Evolutionary conservation across 2,888 invertebrate species (phyloP).

Genomic region (Physocephala rufipes): DNA sequence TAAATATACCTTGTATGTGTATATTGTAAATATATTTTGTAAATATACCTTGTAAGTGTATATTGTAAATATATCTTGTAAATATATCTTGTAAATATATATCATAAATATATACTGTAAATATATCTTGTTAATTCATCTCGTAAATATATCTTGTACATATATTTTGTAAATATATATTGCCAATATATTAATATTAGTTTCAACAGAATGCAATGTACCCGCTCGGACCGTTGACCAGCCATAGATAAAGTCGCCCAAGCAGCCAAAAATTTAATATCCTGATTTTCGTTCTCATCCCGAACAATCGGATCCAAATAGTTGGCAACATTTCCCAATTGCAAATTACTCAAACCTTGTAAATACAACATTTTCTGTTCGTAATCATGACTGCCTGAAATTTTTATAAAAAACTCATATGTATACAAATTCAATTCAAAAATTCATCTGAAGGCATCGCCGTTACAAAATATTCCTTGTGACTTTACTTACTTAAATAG

Average conservation of each 20-base stretch:
- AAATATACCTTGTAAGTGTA: too few species aligned
- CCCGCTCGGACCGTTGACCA: conserved; percentile 67
- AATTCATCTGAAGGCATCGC: too few species aligned
- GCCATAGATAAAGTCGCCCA: conserved; percentile 71
- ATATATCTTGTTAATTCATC: too few species aligned
- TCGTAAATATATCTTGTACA: too few species aligned
- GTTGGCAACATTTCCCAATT: conserved; percentile 69
- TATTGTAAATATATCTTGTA: too few species aligned
- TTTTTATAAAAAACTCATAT: background rate
- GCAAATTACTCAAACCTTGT: conserved; percentile 75
- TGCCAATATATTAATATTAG: too few species aligned
- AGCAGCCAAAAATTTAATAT: conserved; percentile 73
- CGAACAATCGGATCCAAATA: conserved; percentile 69
- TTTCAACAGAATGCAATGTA: conserved; percentile 47
- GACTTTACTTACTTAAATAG: conserved; percentile 70
- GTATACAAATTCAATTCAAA: background rate
- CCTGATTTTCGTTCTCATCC: conserved; percentile 68
- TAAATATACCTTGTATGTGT: too few species aligned
- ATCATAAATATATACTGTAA: too few species aligned
- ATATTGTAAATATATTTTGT: too few species aligned
- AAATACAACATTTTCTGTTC: conserved; percentile 77
- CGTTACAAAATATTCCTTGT: background rate
- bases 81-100: too few species aligned
- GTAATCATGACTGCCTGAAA: conserved; percentile 72
- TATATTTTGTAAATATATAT: too few species aligned